Base-by-base conservation (phyloP, 2,797 vertebrate genomes). In the Lacerta viridis region DNA sequence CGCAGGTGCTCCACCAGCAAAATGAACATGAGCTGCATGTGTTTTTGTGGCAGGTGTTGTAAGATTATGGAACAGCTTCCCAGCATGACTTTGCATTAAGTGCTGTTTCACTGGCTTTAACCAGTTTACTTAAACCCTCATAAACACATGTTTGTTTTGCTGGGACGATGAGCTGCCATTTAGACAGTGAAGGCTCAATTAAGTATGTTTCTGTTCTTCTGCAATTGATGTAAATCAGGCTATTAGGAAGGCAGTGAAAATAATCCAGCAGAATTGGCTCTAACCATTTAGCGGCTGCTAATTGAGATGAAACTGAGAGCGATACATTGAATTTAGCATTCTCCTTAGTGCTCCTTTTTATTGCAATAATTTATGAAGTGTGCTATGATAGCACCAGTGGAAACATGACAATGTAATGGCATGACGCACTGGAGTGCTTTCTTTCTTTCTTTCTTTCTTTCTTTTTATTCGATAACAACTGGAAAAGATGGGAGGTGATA, bases 351-450 rank as follows among this genome's bases (percentile, higher is more conserved):
- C 69, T 77, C 78, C 92, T 90, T 90, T 87, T 91, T 90, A 91
- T 81, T 90, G 89, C 71, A 87, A 89, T 86, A 94, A 94, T 96
- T 96, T 95, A 95, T 95, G 93, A 88, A 89, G 89, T 92, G 27
- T 95, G 89, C 90, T 91, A 89, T 33, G 88, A 92, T 85, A 92
- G 85, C 88, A 92, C 78, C 84, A 91, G 80, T 84, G 88, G 91
- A 96, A 95, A 94, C 92, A 96, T 80, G 90, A 90, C 92, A 93
- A 3, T 88, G 55, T 90, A 92, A 94, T 87, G 89, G 50, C 3
- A 0, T 20, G 64, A 90, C 0, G 0, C 75, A 46, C 83, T 85
- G 85, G 90, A 92, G 93, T 91, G 83, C 71, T 93, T 94, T 91
- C 39, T 29, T 86, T 85, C 41, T 43, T 41, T 7, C 41, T 41